Conservation (phyloP, 1,140 invertebrate genomes). For the Xylocopa sonorina region DNA sequence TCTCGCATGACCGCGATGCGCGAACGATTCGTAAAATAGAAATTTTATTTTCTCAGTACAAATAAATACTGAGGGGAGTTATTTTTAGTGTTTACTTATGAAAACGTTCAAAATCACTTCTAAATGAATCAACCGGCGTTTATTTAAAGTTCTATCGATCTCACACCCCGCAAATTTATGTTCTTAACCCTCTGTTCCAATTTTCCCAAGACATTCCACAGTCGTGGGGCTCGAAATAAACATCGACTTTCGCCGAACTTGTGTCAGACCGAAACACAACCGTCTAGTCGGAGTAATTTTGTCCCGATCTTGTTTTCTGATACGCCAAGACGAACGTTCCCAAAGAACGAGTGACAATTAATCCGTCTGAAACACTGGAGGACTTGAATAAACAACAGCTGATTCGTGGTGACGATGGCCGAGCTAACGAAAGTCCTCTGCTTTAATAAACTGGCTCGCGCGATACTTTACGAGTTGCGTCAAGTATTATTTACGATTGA, state of each 20-base stretch:
- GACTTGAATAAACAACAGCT: background rate
- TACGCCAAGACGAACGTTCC: background rate
- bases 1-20: too few relatives aligned
- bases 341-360: background rate
- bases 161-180: background rate
- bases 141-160: background rate
- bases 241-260: conserved; percentile 11
- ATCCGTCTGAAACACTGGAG: background rate
- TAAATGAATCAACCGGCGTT: background rate
- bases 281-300: background rate
- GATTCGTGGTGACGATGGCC: background rate
- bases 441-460: too few relatives aligned
- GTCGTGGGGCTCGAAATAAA: conserved; percentile 32
- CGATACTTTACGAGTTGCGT: too few relatives aligned
- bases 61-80: background rate
- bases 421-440: background rate
- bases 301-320: background rate
- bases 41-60: background rate
- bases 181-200: background rate
- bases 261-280: background rate
- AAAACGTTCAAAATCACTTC: background rate
- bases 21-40: too few relatives aligned
- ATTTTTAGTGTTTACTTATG: background rate
- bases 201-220: background rate
- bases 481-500: background rate